These are phyloP conservation scores for Poliocrania exsul DNA, from an alignment of 2,797 vertebrate species.

Conservation along the genomic window DNA sequence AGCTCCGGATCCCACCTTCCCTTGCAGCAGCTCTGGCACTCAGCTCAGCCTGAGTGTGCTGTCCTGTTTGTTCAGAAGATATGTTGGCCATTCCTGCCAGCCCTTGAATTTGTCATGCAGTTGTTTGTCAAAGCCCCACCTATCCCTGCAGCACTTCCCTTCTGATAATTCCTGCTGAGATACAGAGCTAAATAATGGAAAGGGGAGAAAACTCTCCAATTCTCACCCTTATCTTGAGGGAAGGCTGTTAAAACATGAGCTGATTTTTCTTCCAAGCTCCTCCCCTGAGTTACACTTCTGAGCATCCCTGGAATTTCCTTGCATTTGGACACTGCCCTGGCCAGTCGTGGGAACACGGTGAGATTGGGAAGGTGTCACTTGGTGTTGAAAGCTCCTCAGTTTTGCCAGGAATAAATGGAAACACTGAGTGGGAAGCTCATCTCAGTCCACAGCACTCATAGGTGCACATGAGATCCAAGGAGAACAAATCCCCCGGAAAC, in stretches of 20 bases:
- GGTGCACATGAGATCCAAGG: not conserved
- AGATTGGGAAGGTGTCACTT: not conserved
- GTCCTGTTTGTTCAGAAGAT: not conserved
- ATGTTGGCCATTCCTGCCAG: not conserved
- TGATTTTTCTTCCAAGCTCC: conserved; percentile 15
- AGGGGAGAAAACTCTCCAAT: not conserved
- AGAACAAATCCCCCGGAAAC: not conserved
- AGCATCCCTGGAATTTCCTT: conserved; percentile 50
- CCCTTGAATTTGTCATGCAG: not conserved
- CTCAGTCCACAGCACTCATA: not conserved
- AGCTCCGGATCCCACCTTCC: not conserved
- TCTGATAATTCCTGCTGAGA: conserved; percentile 24
- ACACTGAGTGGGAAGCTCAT: not conserved
- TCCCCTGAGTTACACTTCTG: not conserved
- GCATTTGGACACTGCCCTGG: not conserved
- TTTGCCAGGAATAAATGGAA: not conserved
- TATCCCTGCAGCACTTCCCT: conserved; percentile 55
- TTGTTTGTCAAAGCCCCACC: conserved; percentile 43
- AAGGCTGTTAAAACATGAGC: conserved; percentile 49
- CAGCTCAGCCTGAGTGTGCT: not conserved
- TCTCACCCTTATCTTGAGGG: conserved; percentile 29
- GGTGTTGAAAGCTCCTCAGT: not conserved
- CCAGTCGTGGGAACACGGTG: not conserved
- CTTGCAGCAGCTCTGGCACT: not conserved
- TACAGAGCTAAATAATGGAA: conserved; percentile 7